Evolutionary conservation across 2,113 vertebrate genomes (phyloP).

Genomic region (Channa maculata): DNA sequence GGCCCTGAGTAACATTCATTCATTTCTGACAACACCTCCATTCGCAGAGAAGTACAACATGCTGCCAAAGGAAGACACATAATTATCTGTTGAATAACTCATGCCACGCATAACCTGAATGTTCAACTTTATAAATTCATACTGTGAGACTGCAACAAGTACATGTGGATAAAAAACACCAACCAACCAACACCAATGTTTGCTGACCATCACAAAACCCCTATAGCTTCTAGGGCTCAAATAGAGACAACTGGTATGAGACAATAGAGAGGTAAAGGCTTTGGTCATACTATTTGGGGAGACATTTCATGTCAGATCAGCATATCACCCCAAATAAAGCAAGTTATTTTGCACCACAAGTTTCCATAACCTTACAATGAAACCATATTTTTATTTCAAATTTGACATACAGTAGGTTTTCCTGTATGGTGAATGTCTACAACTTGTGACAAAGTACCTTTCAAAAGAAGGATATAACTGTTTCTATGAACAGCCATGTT

Average conservation of each 20-base stretch:
- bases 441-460: too few species aligned
- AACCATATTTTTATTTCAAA: too few species aligned
- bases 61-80: constrained; percentile 14
- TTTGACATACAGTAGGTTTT: too few species aligned
- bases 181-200: too few species aligned
- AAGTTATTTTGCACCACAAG: background rate
- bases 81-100: constrained; percentile 16
- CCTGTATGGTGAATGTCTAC: too few species aligned
- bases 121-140: too few species aligned
- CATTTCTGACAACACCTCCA: constrained; percentile 2
- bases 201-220: too few species aligned
- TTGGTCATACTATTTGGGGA: too few species aligned
- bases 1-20: constrained; percentile 3
- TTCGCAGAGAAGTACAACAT: constrained; percentile 3
- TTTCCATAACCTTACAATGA: too few species aligned
- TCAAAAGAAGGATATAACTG: background rate
- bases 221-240: background rate
- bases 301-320: background rate
- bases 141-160: background rate
- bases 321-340: background rate
- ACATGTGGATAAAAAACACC: background rate
- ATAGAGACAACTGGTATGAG: background rate
- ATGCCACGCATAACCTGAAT: background rate
- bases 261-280: too few species aligned
- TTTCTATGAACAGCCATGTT: background rate